These are phyloP conservation scores for Oncorhynchus nerka DNA, from an alignment of 2,113 vertebrate genomes.

Conservation along the genomic window DNA sequence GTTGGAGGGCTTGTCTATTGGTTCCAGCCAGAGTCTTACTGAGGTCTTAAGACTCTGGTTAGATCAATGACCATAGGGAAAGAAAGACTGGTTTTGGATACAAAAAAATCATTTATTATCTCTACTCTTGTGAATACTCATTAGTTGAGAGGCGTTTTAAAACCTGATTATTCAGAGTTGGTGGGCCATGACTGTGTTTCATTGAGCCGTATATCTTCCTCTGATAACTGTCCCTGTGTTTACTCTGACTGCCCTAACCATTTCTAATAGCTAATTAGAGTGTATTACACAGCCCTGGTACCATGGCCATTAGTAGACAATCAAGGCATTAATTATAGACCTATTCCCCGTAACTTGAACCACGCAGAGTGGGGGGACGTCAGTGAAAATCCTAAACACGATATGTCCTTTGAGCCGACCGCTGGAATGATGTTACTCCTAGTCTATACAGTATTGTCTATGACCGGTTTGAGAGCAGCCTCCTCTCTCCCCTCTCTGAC, in stretches of 20 bases:
- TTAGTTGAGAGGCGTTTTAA: too few species aligned
- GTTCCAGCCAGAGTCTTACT: too few species aligned
- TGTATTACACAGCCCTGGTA: constrained; percentile 54
- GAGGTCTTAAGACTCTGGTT: too few species aligned
- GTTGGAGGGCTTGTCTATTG: too few species aligned
- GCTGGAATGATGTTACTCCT: constrained; percentile 70
- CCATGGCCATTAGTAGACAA: constrained; percentile 61
- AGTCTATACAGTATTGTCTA: constrained; percentile 56
- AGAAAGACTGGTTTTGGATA: too few species aligned
- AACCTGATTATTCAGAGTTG: too few species aligned
- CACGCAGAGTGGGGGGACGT: constrained; percentile 44
- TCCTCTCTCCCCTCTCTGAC: constrained; percentile 49
- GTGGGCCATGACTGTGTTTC: too few species aligned
- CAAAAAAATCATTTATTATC: too few species aligned
- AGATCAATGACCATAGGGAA: too few species aligned
- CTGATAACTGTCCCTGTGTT: constrained; percentile 22
- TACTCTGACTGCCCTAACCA: constrained; percentile 40
- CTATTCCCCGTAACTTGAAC: constrained; percentile 64
- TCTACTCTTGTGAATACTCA: too few species aligned
- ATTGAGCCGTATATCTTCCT: constrained; percentile 25
- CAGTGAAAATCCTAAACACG: constrained; percentile 73
- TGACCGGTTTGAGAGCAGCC: constrained; percentile 30
- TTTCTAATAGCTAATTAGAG: constrained; percentile 67
- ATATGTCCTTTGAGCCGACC: constrained; percentile 62
- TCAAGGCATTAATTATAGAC: constrained; percentile 74